Base-by-base conservation (phyloP, 2,797 vertebrate genomes). In the Scarus forsteni region DNA sequence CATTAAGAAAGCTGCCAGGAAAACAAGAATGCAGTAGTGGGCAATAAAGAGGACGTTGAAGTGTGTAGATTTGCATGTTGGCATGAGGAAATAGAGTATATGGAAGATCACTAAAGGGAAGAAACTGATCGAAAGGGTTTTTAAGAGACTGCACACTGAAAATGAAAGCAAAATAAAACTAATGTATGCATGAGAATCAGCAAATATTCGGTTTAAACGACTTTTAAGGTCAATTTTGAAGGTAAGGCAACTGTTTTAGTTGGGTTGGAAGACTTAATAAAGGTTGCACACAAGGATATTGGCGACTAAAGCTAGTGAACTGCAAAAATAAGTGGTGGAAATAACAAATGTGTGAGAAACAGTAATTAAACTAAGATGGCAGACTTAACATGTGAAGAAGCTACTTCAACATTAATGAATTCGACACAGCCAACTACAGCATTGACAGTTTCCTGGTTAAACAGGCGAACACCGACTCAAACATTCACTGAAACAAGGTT, bases 291-390 rank as follows among this genome's bases (percentile, higher is more conserved):
- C 9, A 60, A 6, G 0, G 11, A 15, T 8, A 15, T 36, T 1
- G 49, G 0, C 48, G 14, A 11, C 1, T 10, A 3, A 66, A 0
- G 50, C 0, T 0, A 14, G 5, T 4, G 1, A 9, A 46, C 0
- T 39, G 38, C 14, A 12, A 44, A 5, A 14, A 13, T 13, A 15
- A 13, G 43, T 44, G 2, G 13, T 6, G 12, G 6, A 14, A 44
- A 14, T 18, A 0, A 39, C 45, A 64, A 16, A 49, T 4, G 27
- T 18, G 54, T 5, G 8, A 34, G 0, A 0, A 35, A 53, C 8
- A 35, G 10, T 15, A 52, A 46, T 19, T 19, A n/a, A 45, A 7
- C 3, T 13, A 35, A 59, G 6, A 1, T 13, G 19, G 1, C 7
- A 45, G 10, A 49, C 8, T 36, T 39, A 71, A 60, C 45, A 50